Percentiles rank a stretch among this genome's conserved stretches.
phyloP scores from a whole-genome alignment of 1,140 invertebrate genomes.

The Drosophila seguyi region DNA sequence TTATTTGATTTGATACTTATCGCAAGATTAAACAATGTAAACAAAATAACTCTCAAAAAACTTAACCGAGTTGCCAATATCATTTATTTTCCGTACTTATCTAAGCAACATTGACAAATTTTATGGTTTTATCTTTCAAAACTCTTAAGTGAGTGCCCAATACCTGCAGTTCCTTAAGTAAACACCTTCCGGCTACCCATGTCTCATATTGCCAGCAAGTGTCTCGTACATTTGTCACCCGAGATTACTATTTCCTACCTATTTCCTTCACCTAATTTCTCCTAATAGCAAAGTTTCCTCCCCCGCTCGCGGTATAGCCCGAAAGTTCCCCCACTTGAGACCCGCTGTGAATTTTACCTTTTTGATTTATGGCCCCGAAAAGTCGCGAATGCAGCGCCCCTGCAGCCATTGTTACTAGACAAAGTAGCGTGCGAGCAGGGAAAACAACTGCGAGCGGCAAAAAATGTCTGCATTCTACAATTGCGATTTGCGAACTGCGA shows the following conservation, averaged over 20 bases:
- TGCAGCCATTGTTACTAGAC: conserved; percentile 64
- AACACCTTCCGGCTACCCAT: background rate
- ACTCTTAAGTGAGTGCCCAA: background rate
- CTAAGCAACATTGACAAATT: too few species aligned
- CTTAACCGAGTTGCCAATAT: too few species aligned
- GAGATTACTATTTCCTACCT: conserved; percentile 9
- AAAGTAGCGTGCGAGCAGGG: conserved; percentile 61
- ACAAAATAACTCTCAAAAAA: too few species aligned
- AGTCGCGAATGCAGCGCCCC: conserved; percentile 57
- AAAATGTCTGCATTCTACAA: conserved; percentile 77
- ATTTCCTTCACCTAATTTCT: conserved; percentile 30
- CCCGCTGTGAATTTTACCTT: conserved; percentile 37
- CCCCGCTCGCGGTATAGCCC: conserved; percentile 1
- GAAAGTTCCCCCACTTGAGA: conserved; percentile 11
- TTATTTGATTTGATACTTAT: too few species aligned
- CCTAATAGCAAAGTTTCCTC: conserved; percentile 27
- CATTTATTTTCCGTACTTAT: too few species aligned
- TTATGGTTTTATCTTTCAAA: background rate
- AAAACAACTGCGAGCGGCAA: conserved; percentile 44
- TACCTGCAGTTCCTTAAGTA: background rate
- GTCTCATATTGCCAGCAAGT: background rate
- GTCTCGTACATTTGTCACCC: conserved; percentile 14
- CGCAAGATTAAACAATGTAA: too few species aligned
- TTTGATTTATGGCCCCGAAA: conserved; percentile 76
- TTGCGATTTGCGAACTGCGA: conserved; percentile 74